Base-by-base conservation (phyloP, 2,888 invertebrate genomes). In the Zaprionus bogoriensis region DNA sequence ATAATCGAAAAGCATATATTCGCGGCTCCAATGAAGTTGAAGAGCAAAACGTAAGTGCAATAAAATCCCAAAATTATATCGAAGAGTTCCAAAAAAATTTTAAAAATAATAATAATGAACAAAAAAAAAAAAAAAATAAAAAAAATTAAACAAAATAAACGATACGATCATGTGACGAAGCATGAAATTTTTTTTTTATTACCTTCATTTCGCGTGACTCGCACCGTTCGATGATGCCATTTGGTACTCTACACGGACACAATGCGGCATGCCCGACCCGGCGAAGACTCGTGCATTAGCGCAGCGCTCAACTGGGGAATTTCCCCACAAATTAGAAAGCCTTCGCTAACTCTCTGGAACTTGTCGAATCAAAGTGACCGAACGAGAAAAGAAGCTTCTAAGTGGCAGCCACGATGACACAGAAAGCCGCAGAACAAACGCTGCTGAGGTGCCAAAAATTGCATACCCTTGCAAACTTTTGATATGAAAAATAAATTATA, bases 181-280 rank as follows among this genome's bases (percentile, higher is more conserved):
- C 51, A 55, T 50, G 14, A 48, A 67, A 44, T 32, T 27, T 12
- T 46, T 12, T 46, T 32, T 32, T 32, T 41, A 51, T 58, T 46
- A 42, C 36, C 50, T 47, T 46, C 46, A 6, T 1, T 66, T 23
- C 46, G 58, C 65, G 65, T 65, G 59, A 66, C 44, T 45, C 7
- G 25, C 10, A 45, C 17, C 4, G n/a, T 19, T 45, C 44, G 22
- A 23, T 52, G 46, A 46, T 65, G 55, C 44, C 25, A 44, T 20
- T 6, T 4, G 14, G 10, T 47, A 9, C 10, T 1, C 22, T 55
- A 2, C 10, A 14, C 14, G 7, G 17, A 36, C 3, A 7, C 3
- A 32, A 14, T 17, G 7, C 14, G 14, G 14, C 12, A 32, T 14
- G 7, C 3, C 12, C n/a, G n/a, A n/a, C n/a, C n/a, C n/a, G n/a